Percentiles rank a stretch among this genome's conserved stretches.
phyloP scores from a whole-genome alignment of 2,797 vertebrate genomes.

The Labeo calbasu region DNA sequence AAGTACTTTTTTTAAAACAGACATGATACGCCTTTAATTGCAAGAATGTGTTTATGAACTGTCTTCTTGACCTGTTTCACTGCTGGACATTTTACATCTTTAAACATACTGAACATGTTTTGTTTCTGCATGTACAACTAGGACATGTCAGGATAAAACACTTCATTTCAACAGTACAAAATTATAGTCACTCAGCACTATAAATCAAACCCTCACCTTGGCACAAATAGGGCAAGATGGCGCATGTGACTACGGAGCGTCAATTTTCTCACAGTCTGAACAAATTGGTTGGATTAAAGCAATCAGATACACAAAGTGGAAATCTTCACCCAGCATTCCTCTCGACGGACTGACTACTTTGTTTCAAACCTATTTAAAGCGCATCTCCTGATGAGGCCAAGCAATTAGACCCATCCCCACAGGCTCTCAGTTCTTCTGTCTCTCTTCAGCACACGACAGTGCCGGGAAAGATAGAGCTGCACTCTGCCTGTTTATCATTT shows the following conservation, averaged over 20 bases:
- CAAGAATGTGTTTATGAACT: background rate
- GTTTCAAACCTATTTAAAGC: slow-evolving; percentile 43
- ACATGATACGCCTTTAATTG: background rate
- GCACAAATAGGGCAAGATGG: background rate
- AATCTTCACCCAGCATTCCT: background rate
- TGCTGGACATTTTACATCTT: too few relatives aligned
- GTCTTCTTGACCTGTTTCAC: background rate
- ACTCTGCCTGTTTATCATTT: slow-evolving; percentile 34
- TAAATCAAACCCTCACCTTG: background rate
- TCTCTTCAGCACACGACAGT: background rate
- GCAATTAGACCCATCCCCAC: slow-evolving; percentile 42
- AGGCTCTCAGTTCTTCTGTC: slow-evolving; percentile 1
- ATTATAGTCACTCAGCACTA: background rate
- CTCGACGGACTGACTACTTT: background rate
- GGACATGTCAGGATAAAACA: background rate
- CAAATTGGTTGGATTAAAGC: slow-evolving; percentile 28
- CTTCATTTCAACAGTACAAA: background rate
- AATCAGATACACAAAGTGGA: slow-evolving; percentile 14
- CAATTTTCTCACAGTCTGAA: slow-evolving; percentile 15
- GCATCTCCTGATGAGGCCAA: slow-evolving; percentile 29
- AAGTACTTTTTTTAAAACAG: background rate
- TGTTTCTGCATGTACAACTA: too few relatives aligned
- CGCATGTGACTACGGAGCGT: background rate
- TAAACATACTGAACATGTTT: too few relatives aligned
- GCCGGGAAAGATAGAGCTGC: slow-evolving; percentile 8